Evolutionary conservation across 2,888 invertebrate species (phyloP), one percentile per base, ranked within the genome.

Genomic region (Idaea biselata): DNA sequence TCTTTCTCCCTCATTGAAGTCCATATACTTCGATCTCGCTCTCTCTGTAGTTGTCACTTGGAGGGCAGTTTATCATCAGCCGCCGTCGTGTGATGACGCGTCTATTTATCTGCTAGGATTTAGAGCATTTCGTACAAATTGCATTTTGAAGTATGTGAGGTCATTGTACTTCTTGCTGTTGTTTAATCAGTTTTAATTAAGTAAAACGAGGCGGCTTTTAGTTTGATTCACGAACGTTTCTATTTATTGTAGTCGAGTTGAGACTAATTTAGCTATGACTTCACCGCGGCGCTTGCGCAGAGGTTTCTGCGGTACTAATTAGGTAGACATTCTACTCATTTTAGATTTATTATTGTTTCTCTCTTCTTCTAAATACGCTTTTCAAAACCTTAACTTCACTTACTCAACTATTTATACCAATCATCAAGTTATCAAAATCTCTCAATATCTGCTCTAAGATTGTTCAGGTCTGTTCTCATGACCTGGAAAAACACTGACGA

Each of bases 51-150:
- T 82, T 89, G 90, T 88, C 88, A 85, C 81, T 77, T 67, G 73
- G 72, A 73, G 73, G 76, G 86, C 87, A 89, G 84, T 91, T 83
- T 88, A 86, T 92, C 91, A 91, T 88, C 83, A 75, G 76, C 77
- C 76, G 82, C 84, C 83, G 82, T 82, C 83, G 83, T 83, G 87
- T 82, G 84, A 84, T 86, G 89, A 90, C 87, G 88, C 86, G 81
- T 88, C 83, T 86, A 85, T 91, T 87, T 82, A 82, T 85, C 82
- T 80, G 79, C 76, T 76, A 68, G 80, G 83, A 81, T 84, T 83
- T 83, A 81, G 80, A 79, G 78, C 77, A 78, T 82, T 84, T 84
- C 79, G 78, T 79, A 76, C 82, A 83, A 84, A 84, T 84, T 81
- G 84, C 81, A 79, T 77, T 76, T 82, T 83, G 81, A 83, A 81